Evolutionary conservation across 2,888 invertebrate species (phyloP).

Genomic region (Chrysina gloriosa): DNA sequence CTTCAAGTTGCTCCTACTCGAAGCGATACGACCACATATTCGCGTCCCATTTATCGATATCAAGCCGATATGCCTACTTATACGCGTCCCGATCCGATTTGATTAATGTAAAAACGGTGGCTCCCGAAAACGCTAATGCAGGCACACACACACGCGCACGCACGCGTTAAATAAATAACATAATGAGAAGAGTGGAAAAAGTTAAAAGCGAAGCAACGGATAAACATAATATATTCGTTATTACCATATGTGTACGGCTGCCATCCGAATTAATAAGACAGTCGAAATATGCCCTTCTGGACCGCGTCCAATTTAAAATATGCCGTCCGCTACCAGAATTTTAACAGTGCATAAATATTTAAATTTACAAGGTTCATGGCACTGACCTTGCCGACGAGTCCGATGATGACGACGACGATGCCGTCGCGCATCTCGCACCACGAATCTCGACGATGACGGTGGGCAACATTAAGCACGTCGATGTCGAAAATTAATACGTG

Average conservation of each 20-base stretch:
- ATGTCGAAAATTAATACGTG: no score
- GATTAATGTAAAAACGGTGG: no score
- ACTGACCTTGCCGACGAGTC: slow-evolving; percentile 31
- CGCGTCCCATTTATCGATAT: no score
- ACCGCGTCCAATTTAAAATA: slow-evolving; percentile 49
- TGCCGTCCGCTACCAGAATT: slow-evolving; percentile 47
- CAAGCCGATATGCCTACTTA: no score
- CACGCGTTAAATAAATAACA: not conserved
- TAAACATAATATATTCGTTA: slow-evolving; percentile 32
- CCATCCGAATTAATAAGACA: slow-evolving; percentile 35
- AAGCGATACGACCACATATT: no score
- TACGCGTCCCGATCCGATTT: no score
- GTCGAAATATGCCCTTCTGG: slow-evolving; percentile 35
- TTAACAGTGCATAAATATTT: slow-evolving; percentile 48
- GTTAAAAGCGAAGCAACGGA: slow-evolving; percentile 13
- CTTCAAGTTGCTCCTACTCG: no score
- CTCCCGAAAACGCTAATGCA: not conserved
- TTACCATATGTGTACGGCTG: slow-evolving; percentile 13
- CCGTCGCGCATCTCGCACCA: no score
- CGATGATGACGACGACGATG: not conserved
- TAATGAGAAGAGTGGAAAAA: not conserved
- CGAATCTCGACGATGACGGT: not conserved
- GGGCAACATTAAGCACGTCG: no score
- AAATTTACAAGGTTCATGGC: slow-evolving; percentile 45
- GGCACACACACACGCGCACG: not conserved